A percentile compares a stretch with the other conserved stretches of the same genome.
These are phyloP conservation scores for Lontra canadensis DNA, from an alignment of 2,113 vertebrate genomes.

Conservation along the genomic window DNA sequence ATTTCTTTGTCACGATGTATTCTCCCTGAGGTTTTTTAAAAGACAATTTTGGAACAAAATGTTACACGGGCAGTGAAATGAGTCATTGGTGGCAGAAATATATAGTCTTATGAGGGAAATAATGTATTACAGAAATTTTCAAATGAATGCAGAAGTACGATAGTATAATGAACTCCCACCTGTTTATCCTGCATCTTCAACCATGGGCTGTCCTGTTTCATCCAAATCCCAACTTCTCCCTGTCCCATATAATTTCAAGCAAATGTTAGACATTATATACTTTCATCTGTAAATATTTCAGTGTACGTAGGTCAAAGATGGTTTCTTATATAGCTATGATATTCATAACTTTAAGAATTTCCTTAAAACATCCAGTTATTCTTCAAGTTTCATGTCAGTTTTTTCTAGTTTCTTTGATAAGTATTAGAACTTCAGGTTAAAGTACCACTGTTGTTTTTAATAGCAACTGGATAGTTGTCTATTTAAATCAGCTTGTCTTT, in stretches of 20 bases:
- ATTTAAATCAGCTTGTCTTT: background rate
- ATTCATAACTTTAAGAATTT: background rate
- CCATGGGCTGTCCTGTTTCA: background rate
- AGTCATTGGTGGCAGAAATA: background rate
- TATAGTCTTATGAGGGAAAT: background rate
- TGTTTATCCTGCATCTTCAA: background rate
- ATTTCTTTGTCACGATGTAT: background rate
- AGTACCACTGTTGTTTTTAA: background rate
- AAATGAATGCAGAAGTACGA: background rate
- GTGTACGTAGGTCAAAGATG: background rate
- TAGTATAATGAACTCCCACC: background rate
- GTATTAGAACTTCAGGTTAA: background rate
- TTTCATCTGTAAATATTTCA: conserved; percentile 36
- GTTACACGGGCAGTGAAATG: background rate
- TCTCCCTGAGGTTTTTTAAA: conserved; percentile 1
- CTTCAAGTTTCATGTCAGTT: background rate
- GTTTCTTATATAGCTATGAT: background rate
- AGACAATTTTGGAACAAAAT: background rate
- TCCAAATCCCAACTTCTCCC: background rate
- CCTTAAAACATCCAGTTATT: background rate
- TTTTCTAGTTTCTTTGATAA: background rate
- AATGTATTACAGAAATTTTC: background rate
- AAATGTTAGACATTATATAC: background rate
- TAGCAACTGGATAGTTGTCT: background rate
- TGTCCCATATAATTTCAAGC: background rate